Base-by-base conservation (phyloP, 2,113 vertebrate genomes). In the Archocentrus centrarchus region DNA sequence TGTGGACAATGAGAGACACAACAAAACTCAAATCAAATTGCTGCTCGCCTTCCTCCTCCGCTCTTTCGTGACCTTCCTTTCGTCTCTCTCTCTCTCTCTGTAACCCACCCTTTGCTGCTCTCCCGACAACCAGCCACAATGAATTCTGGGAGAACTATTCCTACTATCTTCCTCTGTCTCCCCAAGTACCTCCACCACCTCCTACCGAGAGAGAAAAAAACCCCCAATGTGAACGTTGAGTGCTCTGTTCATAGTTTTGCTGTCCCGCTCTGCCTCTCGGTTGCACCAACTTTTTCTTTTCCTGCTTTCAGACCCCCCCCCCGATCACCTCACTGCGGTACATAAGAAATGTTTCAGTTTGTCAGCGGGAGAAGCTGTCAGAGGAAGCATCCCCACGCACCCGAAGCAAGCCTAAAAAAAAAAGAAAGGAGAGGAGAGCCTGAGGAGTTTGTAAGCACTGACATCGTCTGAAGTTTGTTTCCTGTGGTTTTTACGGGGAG, bases 111-210 rank as follows among this genome's bases (percentile, higher is more conserved):
- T 27, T 4, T 63, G 47, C 75, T 27, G 2, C 81, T 77, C 86
- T 91, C 90, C 82, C 24, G 77, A 80, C 86, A 89, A 88, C 88
- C 93, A 89, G 87, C 92, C 92, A 78, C 91, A 90, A 77, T 30
- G 79, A 90, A 90, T 90, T 87, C 82, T 90, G 90, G 89, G 91
- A 93, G 83, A 93, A 55, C 55, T n/a, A 32, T 76, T 59, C 62
- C 80, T 76, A 61, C n/a, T 70, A 80, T 81, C 59, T 59, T 64
- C 58, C 27, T 39, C 73, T 8, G 73, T 89, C 62, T 84, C 44
- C 79, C 80, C 59, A 58, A 24, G 47, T n/a, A 81, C 61, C 77
- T 63, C 78, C 64, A 68, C 3, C 77, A 6, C 80, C 75, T 17
- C 39, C 58, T 77, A n/a, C 11, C 2, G 30, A 80, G 76, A 66